Conservation (phyloP, 2,797 vertebrate species). For the Garrulus glandarius region DNA sequence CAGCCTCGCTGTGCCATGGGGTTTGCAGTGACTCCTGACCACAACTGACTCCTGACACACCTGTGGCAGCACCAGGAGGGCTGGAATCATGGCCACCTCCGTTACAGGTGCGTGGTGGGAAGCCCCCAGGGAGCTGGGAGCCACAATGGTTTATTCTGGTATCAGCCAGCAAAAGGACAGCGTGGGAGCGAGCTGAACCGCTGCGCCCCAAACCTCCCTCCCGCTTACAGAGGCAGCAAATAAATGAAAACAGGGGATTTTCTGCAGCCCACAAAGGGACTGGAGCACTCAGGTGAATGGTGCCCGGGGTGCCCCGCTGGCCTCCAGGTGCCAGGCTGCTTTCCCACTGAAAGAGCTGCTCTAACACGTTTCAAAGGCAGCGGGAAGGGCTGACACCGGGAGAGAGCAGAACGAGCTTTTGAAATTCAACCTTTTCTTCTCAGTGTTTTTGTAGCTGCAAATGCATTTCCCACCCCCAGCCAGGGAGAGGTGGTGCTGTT, state of each 20-base stretch:
- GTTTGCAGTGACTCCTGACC: accelerated
- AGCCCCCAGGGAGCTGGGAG: neutral
- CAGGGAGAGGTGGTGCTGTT: neutral
- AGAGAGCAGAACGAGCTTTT: neutral
- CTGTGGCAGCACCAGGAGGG: accelerated
- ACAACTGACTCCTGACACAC: accelerated
- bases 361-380: neutral
- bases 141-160: accelerated
- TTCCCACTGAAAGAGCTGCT: neutral
- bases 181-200: neutral
- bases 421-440: neutral
- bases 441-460: neutral
- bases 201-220: neutral
- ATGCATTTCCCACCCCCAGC: neutral
- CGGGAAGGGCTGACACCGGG: neutral
- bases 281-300: neutral
- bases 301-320: neutral
- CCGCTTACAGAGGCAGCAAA: neutral
- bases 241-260: neutral
- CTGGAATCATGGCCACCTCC: neutral
- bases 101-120: accelerated
- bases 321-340: neutral
- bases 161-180: neutral
- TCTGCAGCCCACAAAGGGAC: neutral
- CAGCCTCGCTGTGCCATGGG: neutral